Evolutionary conservation across 2,797 vertebrate genomes (phyloP).

Genomic region (Taeniopygia guttata): DNA sequence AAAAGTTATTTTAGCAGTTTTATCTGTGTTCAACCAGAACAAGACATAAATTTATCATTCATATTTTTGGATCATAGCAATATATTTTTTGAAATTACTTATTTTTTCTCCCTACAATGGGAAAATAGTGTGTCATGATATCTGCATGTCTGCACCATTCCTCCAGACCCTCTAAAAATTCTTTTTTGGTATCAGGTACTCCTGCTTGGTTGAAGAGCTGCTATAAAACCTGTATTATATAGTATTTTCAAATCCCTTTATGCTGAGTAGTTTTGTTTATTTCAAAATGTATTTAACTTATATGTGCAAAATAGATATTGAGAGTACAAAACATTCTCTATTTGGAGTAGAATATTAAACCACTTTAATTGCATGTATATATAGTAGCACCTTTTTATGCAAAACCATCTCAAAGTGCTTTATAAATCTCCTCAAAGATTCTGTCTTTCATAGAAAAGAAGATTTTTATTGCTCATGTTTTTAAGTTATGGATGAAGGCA

Average conservation of each 20-base stretch:
- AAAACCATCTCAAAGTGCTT: slow-evolving; percentile 44
- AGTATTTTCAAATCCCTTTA: not conserved
- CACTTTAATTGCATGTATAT: not conserved
- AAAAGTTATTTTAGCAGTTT: not conserved
- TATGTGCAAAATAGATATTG: not conserved
- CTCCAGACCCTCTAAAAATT: not conserved
- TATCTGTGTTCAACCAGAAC: not conserved
- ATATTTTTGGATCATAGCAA: not conserved
- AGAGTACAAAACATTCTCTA: not conserved
- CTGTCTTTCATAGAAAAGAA: not conserved
- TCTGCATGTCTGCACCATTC: not conserved
- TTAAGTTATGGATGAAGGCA: not conserved
- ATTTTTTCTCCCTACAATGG: not conserved
- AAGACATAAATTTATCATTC: not conserved
- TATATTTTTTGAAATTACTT: not conserved
- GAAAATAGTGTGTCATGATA: not conserved
- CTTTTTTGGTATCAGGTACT: not conserved
- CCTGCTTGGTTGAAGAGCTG: not conserved
- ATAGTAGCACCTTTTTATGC: not conserved
- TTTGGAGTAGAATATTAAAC: not conserved
- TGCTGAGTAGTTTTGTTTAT: not conserved
- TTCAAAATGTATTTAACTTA: not conserved
- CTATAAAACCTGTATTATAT: not conserved
- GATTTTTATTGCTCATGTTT: not conserved
- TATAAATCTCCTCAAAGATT: not conserved